Percentiles rank a stretch among this genome's conserved stretches.
phyloP scores from a whole-genome alignment of 2,113 vertebrate species.

The Cathartes aura region DNA sequence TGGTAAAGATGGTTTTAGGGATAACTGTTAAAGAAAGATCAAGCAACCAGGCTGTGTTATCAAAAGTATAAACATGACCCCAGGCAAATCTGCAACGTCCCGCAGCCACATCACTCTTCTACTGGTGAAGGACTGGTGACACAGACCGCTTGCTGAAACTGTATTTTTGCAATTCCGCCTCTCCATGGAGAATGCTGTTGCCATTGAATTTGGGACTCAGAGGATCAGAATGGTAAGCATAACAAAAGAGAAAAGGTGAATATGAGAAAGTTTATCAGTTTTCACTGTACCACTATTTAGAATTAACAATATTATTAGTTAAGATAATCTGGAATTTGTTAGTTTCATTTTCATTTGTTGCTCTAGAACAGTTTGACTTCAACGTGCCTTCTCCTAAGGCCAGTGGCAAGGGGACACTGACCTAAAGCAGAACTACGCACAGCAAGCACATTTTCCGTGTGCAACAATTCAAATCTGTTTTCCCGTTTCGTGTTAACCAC shows the following conservation, averaged over 20 bases:
- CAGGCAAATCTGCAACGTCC: neutral
- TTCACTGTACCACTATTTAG: neutral
- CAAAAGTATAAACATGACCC: neutral
- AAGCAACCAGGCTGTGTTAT: neutral
- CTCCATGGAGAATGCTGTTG: neutral
- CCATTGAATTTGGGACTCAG: neutral
- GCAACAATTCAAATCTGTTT: neutral
- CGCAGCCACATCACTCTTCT: fast-evolving
- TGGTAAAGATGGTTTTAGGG: neutral
- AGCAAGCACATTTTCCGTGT: neutral
- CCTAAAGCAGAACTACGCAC: neutral
- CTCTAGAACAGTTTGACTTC: neutral
- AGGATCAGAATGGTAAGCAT: neutral
- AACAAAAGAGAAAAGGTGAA: neutral
- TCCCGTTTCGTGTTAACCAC: neutral
- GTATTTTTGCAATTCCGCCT: neutral
- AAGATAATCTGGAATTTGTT: neutral
- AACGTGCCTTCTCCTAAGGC: neutral
- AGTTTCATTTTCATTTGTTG: neutral
- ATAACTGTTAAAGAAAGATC: neutral
- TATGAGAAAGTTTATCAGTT: neutral
- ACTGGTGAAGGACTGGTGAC: neutral
- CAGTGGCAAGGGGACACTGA: neutral
- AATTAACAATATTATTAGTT: neutral
- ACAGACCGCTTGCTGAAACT: neutral